Base-by-base conservation (phyloP, 2,888 invertebrate genomes). In the Embidobia sp. region DNA sequence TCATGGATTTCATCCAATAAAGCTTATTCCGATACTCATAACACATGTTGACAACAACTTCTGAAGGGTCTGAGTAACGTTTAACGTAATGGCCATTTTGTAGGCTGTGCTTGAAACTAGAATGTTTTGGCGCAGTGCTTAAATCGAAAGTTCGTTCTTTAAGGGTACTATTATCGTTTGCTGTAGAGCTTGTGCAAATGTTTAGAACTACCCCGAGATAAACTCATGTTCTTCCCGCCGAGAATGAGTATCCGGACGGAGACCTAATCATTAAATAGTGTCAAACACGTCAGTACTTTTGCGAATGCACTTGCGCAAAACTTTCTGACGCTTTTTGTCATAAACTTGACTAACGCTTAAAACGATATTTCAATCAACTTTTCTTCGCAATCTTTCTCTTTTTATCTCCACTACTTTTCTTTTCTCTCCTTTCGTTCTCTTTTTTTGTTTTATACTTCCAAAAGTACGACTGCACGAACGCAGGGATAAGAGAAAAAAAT, bases 181-280 rank as follows among this genome's bases (percentile, higher is more conserved):
- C 49, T 44, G n/a, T n/a, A 51, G 51, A 35, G 19, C 48, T 42
- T 19, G 31, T 57, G 69, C 57, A 69, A 69, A 40, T 69, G 42
- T 57, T 59, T 35, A 70, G 29, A 70, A 59, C 59, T 59, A 59
- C 10, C 35, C 27, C 18, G 48, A 59, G 51, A 70, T 69, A 69
- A 69, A 59, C 59, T 51, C 31, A 13, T n/a, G 18, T 16, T 18
- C 49, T 69, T 27, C 33, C 46, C 40, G 26, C 37, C 37, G 46
- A 29, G n/a, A 57, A 51, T 6, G 16, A 59, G 35, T 59, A 51
- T 69, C 51, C 61, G 61, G 16, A 1, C 5, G 27, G 37, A 27
- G n/a, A 61, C 46, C 42, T 61, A 61, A 61, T 70, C 70, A 70
- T 49, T 61, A 46, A 53, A 70, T 70, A 70, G 35, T 51, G 53